Base-by-base conservation (phyloP, 2,797 vertebrate genomes). In the Cottoperca gobio region DNA sequence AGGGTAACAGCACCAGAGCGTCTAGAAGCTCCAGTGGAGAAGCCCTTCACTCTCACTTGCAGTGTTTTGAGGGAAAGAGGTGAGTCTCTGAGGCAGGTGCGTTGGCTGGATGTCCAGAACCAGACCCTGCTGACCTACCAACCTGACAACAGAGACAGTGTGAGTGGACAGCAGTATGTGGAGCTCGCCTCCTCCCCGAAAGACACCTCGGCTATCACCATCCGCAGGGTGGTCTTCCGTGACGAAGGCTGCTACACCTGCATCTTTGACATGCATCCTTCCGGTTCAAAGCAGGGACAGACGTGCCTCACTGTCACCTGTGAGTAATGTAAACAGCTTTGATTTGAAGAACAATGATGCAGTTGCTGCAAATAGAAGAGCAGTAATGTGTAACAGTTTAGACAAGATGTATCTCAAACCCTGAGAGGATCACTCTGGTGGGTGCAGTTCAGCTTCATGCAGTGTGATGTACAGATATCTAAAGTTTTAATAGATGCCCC, bases 221-320 rank as follows among this genome's bases (percentile, higher is more conserved):
- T 95, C 74, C 91, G 79, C 61, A 91, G 94, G 31, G 94, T 95
- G 76, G 85, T 94, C 85, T 93, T 92, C 81, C 86, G 94, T 0
- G 95, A 95, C 5, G 94, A 95, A 57, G 95, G 94, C 43, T 95
- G 95, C 88, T 95, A 95, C 87, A 93, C 93, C 55, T 95, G 95
- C 88, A 93, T 94, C 83, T 95, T 95, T 70, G 90, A 95, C 53
- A 76, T 95, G 79, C 63, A 76, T 45, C 92, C 92, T 0, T 72
- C 87, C 0, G 93, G 94, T 3, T 87, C 92, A 21, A 92, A 92
- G 78, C 92, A 94, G 75, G 93, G 91, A 60, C 80, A 69, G 13
- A 94, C 90, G 0, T 95, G 94, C 76, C 92, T 95, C 79, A 92
- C 76, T 16, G 94, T 95, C 49, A 95, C 90, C 61, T 77, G 94